A percentile compares a stretch with the other conserved stretches of the same genome.
Conservation (phyloP, 2,797 vertebrate genomes). For the Peromyscus eremicus region DNA sequence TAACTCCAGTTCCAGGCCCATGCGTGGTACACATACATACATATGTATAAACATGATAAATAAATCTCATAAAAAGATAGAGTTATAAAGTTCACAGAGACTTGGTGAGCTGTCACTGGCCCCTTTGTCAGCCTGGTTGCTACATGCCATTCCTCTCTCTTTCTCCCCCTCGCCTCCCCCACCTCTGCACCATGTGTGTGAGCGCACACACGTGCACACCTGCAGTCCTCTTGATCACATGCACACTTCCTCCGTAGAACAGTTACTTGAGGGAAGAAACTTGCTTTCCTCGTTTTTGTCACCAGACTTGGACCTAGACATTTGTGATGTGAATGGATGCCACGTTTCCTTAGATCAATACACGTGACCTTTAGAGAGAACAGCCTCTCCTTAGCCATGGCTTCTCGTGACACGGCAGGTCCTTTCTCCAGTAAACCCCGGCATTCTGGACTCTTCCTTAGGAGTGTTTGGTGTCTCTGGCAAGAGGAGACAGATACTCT, state of each 20-base stretch:
- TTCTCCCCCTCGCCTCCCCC: neutral
- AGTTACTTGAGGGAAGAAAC: neutral
- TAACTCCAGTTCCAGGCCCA: neutral
- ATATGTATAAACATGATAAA: neutral
- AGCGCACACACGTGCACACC: neutral
- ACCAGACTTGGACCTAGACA: neutral
- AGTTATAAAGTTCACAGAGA: neutral
- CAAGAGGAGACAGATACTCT: neutral
- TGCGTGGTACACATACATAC: no score
- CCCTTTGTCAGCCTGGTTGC: neutral
- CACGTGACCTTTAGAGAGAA: neutral
- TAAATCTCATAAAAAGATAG: neutral
- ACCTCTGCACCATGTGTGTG: neutral
- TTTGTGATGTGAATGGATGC: neutral
- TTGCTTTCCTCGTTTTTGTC: neutral
- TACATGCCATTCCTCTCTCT: neutral
- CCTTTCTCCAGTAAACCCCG: neutral
- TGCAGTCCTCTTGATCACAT: no score
- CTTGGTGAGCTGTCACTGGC: neutral
- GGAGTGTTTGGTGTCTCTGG: neutral
- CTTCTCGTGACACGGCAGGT: neutral
- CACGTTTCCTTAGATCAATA: neutral
- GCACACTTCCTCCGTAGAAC: neutral
- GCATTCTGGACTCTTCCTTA: neutral
- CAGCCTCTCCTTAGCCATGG: neutral